A percentile compares a stretch with the other conserved stretches of the same genome.
phyloP scores from a whole-genome alignment of 2,888 invertebrate genomes.

The Cephalotes varians region DNA sequence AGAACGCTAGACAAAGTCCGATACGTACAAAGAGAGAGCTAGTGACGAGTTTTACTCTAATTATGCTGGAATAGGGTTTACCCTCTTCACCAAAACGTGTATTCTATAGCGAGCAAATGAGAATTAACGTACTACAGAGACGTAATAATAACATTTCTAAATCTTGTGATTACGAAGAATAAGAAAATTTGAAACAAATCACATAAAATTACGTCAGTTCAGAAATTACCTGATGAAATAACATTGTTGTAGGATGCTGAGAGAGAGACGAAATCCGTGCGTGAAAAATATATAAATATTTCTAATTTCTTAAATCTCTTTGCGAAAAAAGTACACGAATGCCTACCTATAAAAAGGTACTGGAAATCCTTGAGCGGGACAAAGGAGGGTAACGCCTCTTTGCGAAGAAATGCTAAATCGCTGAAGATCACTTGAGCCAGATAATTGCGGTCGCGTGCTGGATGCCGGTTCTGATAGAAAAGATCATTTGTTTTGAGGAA shows the following conservation, averaged over 20 bases:
- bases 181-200: neutral
- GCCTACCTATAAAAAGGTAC: slow-evolving; percentile 86
- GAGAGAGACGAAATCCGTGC: neutral
- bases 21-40: slow-evolving; percentile 56
- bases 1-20: slow-evolving; percentile 69
- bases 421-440: slow-evolving; percentile 83
- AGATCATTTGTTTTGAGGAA: slow-evolving; percentile 31
- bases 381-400: slow-evolving; percentile 85
- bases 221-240: neutral
- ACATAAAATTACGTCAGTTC: neutral
- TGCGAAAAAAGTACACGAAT: slow-evolving; percentile 18
- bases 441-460: slow-evolving; percentile 87
- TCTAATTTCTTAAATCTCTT: neutral
- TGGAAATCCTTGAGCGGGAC: slow-evolving; percentile 86
- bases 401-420: slow-evolving; percentile 82
- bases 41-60: slow-evolving; percentile 53
- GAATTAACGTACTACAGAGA: neutral
- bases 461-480: slow-evolving; percentile 87
- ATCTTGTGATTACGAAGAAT: neutral
- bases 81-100: slow-evolving; percentile 56
- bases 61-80: slow-evolving; percentile 78
- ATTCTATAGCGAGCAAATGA: neutral
- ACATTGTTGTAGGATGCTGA: neutral
- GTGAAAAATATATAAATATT: neutral
- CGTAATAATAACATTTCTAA: neutral